Percentiles rank a stretch among this genome's conserved stretches.
phyloP scores from a whole-genome alignment of 2,888 invertebrate genomes.

The Drosophila birchii region DNA sequence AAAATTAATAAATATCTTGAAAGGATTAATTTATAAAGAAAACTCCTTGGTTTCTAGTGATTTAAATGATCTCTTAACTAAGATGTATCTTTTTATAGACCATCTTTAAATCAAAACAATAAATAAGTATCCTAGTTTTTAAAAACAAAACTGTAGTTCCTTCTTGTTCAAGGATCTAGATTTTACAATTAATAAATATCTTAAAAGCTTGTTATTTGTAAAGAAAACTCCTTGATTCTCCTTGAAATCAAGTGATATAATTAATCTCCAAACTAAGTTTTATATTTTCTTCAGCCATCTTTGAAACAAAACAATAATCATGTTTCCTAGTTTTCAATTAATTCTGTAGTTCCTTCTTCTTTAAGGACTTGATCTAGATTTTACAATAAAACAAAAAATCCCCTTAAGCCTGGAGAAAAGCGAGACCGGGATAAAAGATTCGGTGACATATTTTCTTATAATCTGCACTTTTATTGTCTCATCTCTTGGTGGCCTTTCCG shows the following conservation, averaged over 20 bases:
- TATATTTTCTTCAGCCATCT: not conserved
- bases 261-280: not conserved
- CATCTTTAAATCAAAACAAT: too few relatives aligned
- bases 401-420: slow-evolving; percentile 19
- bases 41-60: too few relatives aligned
- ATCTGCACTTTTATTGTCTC: slow-evolving; percentile 76
- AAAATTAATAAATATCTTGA: too few relatives aligned
- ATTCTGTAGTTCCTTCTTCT: not conserved
- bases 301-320: not conserved
- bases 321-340: not conserved
- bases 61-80: too few relatives aligned
- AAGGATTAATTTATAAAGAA: too few relatives aligned
- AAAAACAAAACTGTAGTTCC: too few relatives aligned
- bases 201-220: not conserved
- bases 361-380: not conserved
- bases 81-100: too few relatives aligned
- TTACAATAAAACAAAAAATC: slow-evolving; percentile 19
- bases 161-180: too few relatives aligned
- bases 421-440: slow-evolving; percentile 48
- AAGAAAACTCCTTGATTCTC: not conserved
- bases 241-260: not conserved
- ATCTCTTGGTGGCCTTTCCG: slow-evolving; percentile 33
- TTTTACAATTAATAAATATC: too few relatives aligned
- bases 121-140: too few relatives aligned
- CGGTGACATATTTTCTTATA: slow-evolving; percentile 70